Conservation (phyloP, 2,888 invertebrate genomes). For the Cistogaster globosa region DNA sequence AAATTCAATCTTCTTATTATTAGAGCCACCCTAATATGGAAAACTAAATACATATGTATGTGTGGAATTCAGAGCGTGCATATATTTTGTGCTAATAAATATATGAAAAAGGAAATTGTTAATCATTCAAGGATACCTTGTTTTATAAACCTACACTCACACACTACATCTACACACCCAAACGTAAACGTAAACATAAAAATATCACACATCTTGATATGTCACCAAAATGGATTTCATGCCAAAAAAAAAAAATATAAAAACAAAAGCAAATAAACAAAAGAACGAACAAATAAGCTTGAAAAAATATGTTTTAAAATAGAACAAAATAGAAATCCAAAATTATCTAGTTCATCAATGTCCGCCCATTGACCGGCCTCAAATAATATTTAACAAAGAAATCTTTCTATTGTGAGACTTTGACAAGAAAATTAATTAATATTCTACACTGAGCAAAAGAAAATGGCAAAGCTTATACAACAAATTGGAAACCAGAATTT, state of each 20-base stretch:
- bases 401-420: not conserved
- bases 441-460: not conserved
- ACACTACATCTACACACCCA: not conserved
- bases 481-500: not conserved
- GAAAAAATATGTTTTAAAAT: not conserved
- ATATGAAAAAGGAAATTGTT: not conserved
- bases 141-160: not conserved
- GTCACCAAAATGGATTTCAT: not conserved
- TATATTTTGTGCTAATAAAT: not conserved
- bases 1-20: no score
- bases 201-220: not conserved
- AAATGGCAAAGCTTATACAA: not conserved
- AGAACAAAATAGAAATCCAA: not conserved
- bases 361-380: constrained; percentile 22
- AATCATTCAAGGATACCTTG: constrained; percentile 41
- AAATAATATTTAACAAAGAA: constrained; percentile 6
- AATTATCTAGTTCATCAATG: constrained; percentile 11
- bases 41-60: not conserved
- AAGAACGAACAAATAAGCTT: not conserved
- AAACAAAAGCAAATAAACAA: no score
- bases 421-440: not conserved
- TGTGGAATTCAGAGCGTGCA: no score
- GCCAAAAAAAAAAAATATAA: no score
- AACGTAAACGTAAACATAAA: not conserved
- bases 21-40: not conserved